phyloP scores from a whole-genome alignment of 1,140 invertebrate genomes.

The Drosophila pachea region DNA sequence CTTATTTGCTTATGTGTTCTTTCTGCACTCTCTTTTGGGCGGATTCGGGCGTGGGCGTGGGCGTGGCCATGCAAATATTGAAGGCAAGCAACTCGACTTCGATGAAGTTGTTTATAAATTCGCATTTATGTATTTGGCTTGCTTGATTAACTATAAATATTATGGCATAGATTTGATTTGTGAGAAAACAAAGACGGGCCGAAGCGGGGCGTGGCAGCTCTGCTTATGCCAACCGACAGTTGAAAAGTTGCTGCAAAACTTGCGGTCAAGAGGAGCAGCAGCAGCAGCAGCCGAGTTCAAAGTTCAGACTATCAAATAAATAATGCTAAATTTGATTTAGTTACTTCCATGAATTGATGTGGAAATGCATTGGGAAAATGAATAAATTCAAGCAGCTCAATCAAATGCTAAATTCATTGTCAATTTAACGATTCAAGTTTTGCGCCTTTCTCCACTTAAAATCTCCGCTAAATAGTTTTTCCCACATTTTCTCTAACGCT shows the following conservation, averaged over 20 bases:
- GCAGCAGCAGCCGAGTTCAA: background rate
- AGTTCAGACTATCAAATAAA: constrained; percentile 20
- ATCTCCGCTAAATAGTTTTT: too few relatives aligned
- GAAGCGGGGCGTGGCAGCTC: background rate
- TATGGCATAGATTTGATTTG: constrained; percentile 61
- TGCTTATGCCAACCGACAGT: constrained; percentile 21
- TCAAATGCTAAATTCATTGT: background rate
- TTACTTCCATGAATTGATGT: background rate
- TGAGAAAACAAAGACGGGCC: background rate
- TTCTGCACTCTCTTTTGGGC: background rate
- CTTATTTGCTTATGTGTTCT: constrained; percentile 59
- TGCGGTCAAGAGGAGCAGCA: constrained; percentile 22
- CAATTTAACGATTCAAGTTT: background rate
- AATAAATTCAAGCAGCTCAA: constrained; percentile 9
- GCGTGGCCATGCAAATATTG: constrained; percentile 52
- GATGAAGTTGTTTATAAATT: constrained; percentile 70
- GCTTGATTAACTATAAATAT: constrained; percentile 76
- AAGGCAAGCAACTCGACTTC: constrained; percentile 20
- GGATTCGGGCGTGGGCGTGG: background rate
- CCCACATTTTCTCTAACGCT: too few relatives aligned
- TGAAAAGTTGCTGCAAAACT: constrained; percentile 20
- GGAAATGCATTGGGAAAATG: constrained; percentile 5
- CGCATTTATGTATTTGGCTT: constrained; percentile 72
- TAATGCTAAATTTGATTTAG: constrained; percentile 1
- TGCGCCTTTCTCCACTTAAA: too few relatives aligned